These are phyloP conservation scores for Galaxea fascicularis DNA, from an alignment of 92 coral and sea anemone species.

Conservation along the genomic window DNA sequence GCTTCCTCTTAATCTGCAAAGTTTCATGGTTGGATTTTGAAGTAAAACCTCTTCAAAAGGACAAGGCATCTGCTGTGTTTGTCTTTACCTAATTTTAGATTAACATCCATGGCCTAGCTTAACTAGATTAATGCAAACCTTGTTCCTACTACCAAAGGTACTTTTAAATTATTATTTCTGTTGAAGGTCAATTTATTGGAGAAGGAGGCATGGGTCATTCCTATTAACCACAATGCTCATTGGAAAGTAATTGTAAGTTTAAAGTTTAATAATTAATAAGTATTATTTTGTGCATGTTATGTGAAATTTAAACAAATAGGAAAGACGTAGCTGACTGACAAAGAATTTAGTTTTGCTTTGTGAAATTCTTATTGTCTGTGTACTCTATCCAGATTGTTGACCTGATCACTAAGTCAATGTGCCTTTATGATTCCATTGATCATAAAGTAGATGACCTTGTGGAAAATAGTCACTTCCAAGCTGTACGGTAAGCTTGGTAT, in stretches of 20 bases:
- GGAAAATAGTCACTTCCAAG: not conserved
- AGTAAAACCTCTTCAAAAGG: not conserved
- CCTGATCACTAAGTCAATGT: conserved; percentile 13
- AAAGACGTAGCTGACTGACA: not conserved
- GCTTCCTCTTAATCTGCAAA: not conserved
- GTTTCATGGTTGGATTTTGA: too few relatives aligned
- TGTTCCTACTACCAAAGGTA: not conserved
- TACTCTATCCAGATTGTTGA: conserved; percentile 2
- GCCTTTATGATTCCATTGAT: conserved; percentile 16
- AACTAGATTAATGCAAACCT: not conserved
- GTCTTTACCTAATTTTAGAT: not conserved
- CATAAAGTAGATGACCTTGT: not conserved
- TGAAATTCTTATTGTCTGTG: not conserved
- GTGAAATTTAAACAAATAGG: not conserved
- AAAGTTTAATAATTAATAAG: not conserved
- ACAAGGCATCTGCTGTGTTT: not conserved
- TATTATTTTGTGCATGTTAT: not conserved
- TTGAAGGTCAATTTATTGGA: conserved; percentile 17
- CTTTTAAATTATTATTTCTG: not conserved
- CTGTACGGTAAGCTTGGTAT: not conserved
- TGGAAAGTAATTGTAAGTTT: conserved; percentile 28
- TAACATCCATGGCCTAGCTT: not conserved
- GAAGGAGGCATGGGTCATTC: conserved; percentile 26
- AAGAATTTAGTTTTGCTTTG: not conserved
- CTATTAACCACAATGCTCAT: conserved; percentile 11